phyloP scores from a whole-genome alignment of 2,888 invertebrate species.

The Octodonta nipae region DNA sequence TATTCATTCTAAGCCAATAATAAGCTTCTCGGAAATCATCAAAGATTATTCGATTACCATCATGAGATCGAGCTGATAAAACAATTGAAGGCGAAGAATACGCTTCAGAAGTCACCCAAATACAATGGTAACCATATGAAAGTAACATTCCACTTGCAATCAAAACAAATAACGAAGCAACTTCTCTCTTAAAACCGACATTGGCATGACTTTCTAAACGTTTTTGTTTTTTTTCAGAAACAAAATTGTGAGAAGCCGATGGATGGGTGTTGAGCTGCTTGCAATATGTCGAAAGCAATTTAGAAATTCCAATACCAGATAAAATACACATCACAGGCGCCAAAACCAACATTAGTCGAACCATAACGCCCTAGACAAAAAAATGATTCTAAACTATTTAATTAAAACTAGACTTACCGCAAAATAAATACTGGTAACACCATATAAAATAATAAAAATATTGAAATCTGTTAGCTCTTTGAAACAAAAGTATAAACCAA shows the following conservation, averaged over 20 bases:
- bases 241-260: too few species aligned
- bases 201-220: constrained; percentile 63
- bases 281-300: constrained; percentile 62
- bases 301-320: constrained; percentile 87
- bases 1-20: constrained; percentile 95
- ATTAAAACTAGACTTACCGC: constrained; percentile 52
- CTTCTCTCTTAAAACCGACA: constrained; percentile 67
- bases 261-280: too few species aligned
- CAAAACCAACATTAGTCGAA: constrained; percentile 92
- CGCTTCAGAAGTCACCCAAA: constrained; percentile 97
- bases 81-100: constrained; percentile 95
- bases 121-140: constrained; percentile 92
- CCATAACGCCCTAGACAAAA: constrained; percentile 95
- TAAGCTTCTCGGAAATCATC: constrained; percentile 98
- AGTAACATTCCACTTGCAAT: constrained; percentile 71
- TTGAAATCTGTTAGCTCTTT: constrained; percentile 85
- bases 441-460: constrained; percentile 94
- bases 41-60: constrained; percentile 86
- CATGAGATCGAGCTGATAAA: constrained; percentile 68
- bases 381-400: too few species aligned
- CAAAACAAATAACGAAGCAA: constrained; percentile 75
- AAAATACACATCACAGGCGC: constrained; percentile 98
- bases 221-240: too few species aligned
- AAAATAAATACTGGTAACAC: constrained; percentile 95
- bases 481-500: constrained; percentile 95